phyloP scores from a whole-genome alignment of 2,888 invertebrate species.

The Acleris laterana region DNA sequence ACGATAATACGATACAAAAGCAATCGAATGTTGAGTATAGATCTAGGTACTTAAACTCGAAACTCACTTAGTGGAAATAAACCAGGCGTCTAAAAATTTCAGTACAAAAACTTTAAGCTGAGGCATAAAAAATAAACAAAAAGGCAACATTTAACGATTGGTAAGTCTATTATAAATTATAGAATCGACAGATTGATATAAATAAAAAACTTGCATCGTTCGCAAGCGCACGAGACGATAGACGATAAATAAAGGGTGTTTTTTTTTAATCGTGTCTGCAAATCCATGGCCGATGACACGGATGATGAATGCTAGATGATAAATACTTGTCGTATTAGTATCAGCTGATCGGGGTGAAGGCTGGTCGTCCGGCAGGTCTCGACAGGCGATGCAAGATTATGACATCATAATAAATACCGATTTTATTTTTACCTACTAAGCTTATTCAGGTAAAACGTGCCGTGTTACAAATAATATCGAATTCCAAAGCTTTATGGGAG shows the following conservation, averaged over 20 bases:
- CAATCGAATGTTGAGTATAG: no score
- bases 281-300: slow-evolving; percentile 65
- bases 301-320: slow-evolving; percentile 75
- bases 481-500: slow-evolving; percentile 6
- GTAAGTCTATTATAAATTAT: slow-evolving; percentile 48
- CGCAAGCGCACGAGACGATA: slow-evolving; percentile 54
- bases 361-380: slow-evolving; percentile 58
- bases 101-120: slow-evolving; percentile 30
- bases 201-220: slow-evolving; percentile 56
- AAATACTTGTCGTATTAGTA: slow-evolving; percentile 69
- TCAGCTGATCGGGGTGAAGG: slow-evolving; percentile 68
- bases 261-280: slow-evolving; percentile 57
- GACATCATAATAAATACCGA: slow-evolving; percentile 64
- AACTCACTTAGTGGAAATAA: no score
- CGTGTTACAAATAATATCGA: slow-evolving; percentile 13
- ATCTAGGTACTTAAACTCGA: no score
- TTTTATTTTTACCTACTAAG: slow-evolving; percentile 20
- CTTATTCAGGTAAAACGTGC: slow-evolving; percentile 9
- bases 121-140: slow-evolving; percentile 41
- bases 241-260: slow-evolving; percentile 61
- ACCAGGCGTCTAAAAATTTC: slow-evolving; percentile 11
- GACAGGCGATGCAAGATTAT: slow-evolving; percentile 65
- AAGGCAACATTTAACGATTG: slow-evolving; percentile 42
- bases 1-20: no score
- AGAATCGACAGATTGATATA: slow-evolving; percentile 57